A percentile compares a stretch with the other conserved stretches of the same genome.
phyloP scores from a whole-genome alignment of 2,797 vertebrate genomes.

The Urocyon cinereoargenteus region DNA sequence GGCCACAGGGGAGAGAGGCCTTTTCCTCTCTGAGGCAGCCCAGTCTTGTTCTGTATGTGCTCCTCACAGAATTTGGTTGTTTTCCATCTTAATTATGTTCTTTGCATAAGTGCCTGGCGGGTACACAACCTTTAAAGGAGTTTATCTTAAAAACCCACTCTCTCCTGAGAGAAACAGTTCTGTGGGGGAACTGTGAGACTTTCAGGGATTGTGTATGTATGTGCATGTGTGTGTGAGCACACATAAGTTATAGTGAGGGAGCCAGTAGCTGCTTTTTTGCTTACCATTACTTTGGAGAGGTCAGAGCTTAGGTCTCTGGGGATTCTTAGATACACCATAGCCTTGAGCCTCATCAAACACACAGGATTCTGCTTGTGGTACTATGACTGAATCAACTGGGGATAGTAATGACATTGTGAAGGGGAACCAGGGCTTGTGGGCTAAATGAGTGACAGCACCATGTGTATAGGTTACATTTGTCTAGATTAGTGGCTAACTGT shows the following conservation, averaged over 20 bases:
- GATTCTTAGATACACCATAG: neutral
- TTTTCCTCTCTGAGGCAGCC: constrained; percentile 70
- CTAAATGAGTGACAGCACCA: neutral
- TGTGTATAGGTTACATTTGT: neutral
- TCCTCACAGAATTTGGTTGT: constrained; percentile 70
- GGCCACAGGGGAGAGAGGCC: constrained; percentile 67
- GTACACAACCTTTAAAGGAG: constrained; percentile 73
- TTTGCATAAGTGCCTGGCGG: constrained; percentile 68
- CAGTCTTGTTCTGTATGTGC: constrained; percentile 64
- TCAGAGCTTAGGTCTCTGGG: neutral
- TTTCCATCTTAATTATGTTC: constrained; percentile 80
- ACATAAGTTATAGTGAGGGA: neutral
- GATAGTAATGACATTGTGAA: neutral
- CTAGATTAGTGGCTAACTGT: constrained; percentile 34
- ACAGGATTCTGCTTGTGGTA: neutral
- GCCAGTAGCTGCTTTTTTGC: neutral
- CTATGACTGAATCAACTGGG: neutral
- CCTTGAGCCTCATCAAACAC: neutral
- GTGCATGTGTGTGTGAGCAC: neutral
- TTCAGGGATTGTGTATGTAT: neutral
- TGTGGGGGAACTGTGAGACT: constrained; percentile 47
- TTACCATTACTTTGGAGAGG: neutral
- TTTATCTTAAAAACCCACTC: constrained; percentile 78
- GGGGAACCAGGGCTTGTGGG: neutral
- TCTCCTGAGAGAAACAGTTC: constrained; percentile 61